Evolutionary conservation across 2,113 vertebrate genomes (phyloP).

Genomic region (Tapirus terrestris): DNA sequence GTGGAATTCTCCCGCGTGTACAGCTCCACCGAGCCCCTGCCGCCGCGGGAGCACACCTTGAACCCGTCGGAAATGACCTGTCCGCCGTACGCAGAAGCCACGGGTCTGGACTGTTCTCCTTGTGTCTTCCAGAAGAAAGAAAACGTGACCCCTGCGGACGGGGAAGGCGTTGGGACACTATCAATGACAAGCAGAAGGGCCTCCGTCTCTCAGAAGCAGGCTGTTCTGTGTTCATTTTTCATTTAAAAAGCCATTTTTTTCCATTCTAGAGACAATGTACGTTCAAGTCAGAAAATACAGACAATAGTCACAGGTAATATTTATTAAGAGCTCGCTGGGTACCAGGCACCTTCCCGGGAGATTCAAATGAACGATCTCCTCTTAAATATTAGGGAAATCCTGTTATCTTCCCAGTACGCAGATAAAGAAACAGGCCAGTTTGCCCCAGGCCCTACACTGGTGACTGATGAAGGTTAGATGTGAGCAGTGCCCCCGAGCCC

Average conservation of each 20-base stretch:
- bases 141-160: conserved; percentile 93
- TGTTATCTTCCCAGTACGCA: neutral
- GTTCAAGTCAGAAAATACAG: neutral
- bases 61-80: conserved; percentile 95
- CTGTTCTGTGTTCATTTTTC: neutral
- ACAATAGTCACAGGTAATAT: fast-evolving
- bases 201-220: neutral
- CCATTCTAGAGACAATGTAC: neutral
- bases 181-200: neutral
- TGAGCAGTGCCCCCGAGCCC: fast-evolving
- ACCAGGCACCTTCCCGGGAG: neutral
- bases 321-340: neutral
- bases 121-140: conserved; percentile 99
- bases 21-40: conserved; percentile 92
- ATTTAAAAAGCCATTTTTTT: neutral
- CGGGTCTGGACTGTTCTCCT: conserved; percentile 73
- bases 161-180: neutral
- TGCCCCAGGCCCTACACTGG: no score
- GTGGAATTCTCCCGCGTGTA: conserved; percentile 90
- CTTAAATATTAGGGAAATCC: neutral
- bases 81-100: conserved; percentile 89
- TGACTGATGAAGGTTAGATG: fast-evolving
- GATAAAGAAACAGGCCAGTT: neutral
- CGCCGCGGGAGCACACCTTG: conserved; percentile 90
- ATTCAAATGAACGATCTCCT: neutral